Conservation (phyloP, 64 coral and sea anemone genomes). For the Montipora foliosa region DNA sequence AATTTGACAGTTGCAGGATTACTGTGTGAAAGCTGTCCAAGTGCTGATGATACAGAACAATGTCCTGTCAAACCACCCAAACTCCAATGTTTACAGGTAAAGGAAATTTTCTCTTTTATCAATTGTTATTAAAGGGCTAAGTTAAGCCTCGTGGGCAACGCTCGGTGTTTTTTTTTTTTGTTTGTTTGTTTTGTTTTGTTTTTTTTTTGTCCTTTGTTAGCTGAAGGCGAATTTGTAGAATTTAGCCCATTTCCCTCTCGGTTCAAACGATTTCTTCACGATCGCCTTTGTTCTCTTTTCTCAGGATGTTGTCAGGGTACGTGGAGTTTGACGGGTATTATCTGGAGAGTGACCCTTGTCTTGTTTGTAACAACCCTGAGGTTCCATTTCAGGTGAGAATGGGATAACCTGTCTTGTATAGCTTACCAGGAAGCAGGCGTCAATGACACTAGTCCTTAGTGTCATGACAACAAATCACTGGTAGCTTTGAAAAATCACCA, state of each 20-base stretch:
- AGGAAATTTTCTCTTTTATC: background rate
- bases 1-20: constrained; percentile 83
- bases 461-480: too few species aligned
- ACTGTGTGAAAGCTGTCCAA: constrained; percentile 92
- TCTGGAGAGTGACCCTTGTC: constrained; percentile 96
- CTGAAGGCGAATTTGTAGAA: too few species aligned
- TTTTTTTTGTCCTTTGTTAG: too few species aligned
- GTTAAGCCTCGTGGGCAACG: too few species aligned
- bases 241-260: too few species aligned
- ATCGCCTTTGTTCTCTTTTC: background rate
- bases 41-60: constrained; percentile 92
- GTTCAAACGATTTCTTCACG: background rate
- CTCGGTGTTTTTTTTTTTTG: too few species aligned
- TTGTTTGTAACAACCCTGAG: constrained; percentile 99
- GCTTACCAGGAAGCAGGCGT: too few species aligned
- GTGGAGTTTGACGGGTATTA: constrained; percentile 99
- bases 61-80: constrained; percentile 93
- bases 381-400: constrained; percentile 87
- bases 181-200: too few species aligned
- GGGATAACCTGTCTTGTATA: background rate
- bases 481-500: background rate
- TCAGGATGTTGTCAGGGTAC: constrained; percentile 94
- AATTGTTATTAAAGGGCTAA: too few species aligned
- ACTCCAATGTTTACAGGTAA: constrained; percentile 99
- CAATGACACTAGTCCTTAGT: too few species aligned